Percentiles rank a stretch among this genome's conserved stretches.
Evolutionary conservation across 2,888 invertebrate species (phyloP).

Genomic region (Lepas anatifera): DNA sequence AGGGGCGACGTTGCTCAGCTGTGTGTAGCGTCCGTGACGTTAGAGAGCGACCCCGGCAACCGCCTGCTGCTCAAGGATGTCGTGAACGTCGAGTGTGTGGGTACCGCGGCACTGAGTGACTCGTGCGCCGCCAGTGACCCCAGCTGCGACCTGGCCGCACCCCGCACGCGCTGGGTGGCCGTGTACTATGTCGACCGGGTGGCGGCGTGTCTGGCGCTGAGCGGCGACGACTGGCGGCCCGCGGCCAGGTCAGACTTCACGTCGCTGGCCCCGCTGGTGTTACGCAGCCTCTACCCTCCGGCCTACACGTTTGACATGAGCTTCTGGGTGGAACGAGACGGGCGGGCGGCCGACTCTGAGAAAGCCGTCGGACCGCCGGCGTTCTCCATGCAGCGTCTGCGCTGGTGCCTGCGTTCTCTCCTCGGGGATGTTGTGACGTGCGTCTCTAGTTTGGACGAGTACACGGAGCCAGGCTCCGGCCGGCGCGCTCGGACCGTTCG

Average conservation of each 20-base stretch:
- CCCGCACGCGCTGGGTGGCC: background rate
- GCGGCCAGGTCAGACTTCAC: background rate
- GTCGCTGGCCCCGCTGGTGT: background rate
- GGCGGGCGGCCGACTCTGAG: conserved; percentile 14
- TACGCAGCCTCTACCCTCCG: conserved; percentile 27
- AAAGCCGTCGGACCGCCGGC: too few relatives aligned
- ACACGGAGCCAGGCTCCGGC: conserved; percentile 28
- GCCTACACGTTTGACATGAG: conserved; percentile 33
- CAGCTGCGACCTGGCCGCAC: too few relatives aligned
- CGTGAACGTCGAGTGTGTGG: too few relatives aligned
- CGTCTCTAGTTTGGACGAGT: conserved; percentile 31
- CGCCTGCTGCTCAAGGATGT: too few relatives aligned
- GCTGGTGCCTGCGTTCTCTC: conserved; percentile 29
- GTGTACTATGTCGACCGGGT: background rate
- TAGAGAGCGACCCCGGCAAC: too few relatives aligned
- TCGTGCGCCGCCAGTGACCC: too few relatives aligned
- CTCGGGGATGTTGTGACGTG: conserved; percentile 32
- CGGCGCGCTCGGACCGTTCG: conserved; percentile 32
- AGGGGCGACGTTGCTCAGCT: background rate
- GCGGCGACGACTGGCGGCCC: background rate
- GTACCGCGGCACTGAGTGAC: too few relatives aligned
- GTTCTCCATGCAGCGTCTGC: background rate
- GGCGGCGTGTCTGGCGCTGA: background rate
- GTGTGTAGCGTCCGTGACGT: too few relatives aligned
- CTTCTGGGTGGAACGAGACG: conserved; percentile 28